A percentile compares a stretch with the other conserved stretches of the same genome.
Conservation (phyloP, 1,140 invertebrate genomes). For the Dreissena rostriformis region DNA sequence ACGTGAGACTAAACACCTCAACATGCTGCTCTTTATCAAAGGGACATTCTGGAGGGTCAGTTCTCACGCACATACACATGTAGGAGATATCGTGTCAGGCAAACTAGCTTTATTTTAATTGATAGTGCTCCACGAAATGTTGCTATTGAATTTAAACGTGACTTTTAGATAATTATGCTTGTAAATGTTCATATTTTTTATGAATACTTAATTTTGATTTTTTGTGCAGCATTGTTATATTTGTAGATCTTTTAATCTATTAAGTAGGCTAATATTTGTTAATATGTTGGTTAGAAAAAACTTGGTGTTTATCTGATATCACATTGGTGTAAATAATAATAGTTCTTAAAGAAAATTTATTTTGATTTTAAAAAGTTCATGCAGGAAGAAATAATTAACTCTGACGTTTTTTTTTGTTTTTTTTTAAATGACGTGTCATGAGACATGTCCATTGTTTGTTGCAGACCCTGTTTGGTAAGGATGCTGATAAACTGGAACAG, state of each 20-base stretch:
- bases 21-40: conserved; percentile 97
- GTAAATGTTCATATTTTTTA: not conserved
- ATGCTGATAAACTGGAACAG: conserved; percentile 99
- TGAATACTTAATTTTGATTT: not conserved
- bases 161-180: not conserved
- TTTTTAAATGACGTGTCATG: too few species aligned
- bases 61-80: not conserved
- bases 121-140: not conserved
- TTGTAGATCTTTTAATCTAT: too few species aligned
- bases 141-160: not conserved
- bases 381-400: too few species aligned
- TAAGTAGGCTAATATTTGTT: too few species aligned
- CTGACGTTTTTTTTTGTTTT: too few species aligned
- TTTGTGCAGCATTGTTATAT: too few species aligned
- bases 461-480: conserved; percentile 96
- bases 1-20: conserved; percentile 96
- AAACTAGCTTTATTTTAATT: not conserved
- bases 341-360: not conserved
- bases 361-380: not conserved
- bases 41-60: conserved; percentile 97
- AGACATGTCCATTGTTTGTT: conserved; percentile 68
- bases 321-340: not conserved
- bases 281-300: too few species aligned
- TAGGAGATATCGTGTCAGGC: too few species aligned
- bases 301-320: too few species aligned